These are phyloP conservation scores for Drosophila lacertosa DNA, from an alignment of 1,140 invertebrate genomes.

Conservation along the genomic window DNA sequence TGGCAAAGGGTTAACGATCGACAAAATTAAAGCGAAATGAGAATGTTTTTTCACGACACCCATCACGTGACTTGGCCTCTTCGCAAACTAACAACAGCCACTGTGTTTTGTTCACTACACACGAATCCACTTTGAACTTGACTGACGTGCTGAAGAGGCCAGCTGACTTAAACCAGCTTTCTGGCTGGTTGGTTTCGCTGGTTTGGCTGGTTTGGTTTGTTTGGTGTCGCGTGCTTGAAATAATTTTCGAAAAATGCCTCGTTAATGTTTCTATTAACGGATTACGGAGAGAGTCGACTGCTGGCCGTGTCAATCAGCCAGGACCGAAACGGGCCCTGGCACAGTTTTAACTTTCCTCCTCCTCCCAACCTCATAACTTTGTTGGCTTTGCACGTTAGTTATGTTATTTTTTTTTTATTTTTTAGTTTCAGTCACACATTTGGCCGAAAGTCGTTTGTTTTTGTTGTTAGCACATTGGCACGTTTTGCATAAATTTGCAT, in stretches of 20 bases:
- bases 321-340: conserved; percentile 30
- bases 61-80: conserved; percentile 44
- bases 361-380: background rate
- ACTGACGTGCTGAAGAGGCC: conserved; percentile 72
- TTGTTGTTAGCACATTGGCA: conserved; percentile 83
- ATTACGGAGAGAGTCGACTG: conserved; percentile 75
- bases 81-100: conserved; percentile 39
- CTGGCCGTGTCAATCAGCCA: conserved; percentile 65
- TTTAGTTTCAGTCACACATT: conserved; percentile 55
- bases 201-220: conserved; percentile 6
- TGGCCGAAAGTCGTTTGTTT: conserved; percentile 51
- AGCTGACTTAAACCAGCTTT: conserved; percentile 54
- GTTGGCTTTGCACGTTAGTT: conserved; percentile 33
- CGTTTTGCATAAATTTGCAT: conserved; percentile 83
- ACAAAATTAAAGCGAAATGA: conserved; percentile 74
- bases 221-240: conserved; percentile 72
- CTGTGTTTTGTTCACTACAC: conserved; percentile 24
- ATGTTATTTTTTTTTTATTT: conserved; percentile 27
- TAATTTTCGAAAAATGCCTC: conserved; percentile 80
- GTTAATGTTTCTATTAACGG: conserved; percentile 84
- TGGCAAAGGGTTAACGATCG: conserved; percentile 78
- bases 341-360: conserved; percentile 49
- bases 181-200: conserved; percentile 15
- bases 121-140: conserved; percentile 75
- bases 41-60: conserved; percentile 47